Percentiles rank a stretch among this genome's conserved stretches.
Evolutionary conservation across 1,140 invertebrate genomes (phyloP).

Genomic region (Phymastichus coffea): DNA sequence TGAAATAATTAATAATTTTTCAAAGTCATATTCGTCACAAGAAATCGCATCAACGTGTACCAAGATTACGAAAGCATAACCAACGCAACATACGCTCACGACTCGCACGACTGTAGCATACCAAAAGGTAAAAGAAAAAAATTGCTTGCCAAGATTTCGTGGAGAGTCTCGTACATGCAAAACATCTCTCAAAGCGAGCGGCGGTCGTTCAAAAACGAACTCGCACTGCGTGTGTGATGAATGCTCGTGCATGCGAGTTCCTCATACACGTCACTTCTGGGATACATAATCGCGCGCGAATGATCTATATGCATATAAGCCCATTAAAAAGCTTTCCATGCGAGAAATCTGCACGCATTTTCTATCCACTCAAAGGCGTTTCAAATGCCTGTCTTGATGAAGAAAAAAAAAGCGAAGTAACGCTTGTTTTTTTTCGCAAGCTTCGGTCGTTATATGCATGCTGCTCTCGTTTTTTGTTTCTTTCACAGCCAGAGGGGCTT

Average conservation of each 20-base stretch:
- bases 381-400: not conserved
- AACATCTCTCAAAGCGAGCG: not conserved
- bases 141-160: not conserved
- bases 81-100: no score
- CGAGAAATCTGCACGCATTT: no score
- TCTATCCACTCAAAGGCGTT: not conserved
- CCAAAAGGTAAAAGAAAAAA: no score
- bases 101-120: no score
- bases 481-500: not conserved
- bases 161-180: not conserved
- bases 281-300: slow-evolving; percentile 1
- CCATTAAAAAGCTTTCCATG: not conserved
- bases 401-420: not conserved
- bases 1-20: no score
- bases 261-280: not conserved
- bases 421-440: not conserved
- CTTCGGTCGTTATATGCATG: not conserved
- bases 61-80: no score
- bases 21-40: no score
- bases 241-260: not conserved
- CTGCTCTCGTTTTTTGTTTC: not conserved
- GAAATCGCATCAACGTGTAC: no score
- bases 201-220: not conserved
- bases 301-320: not conserved
- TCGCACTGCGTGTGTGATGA: slow-evolving; percentile 3